Percentiles rank a stretch among this genome's conserved stretches.
Evolutionary conservation across 1,140 invertebrate genomes (phyloP).

Genomic region (Oncopodura yosiiana): DNA sequence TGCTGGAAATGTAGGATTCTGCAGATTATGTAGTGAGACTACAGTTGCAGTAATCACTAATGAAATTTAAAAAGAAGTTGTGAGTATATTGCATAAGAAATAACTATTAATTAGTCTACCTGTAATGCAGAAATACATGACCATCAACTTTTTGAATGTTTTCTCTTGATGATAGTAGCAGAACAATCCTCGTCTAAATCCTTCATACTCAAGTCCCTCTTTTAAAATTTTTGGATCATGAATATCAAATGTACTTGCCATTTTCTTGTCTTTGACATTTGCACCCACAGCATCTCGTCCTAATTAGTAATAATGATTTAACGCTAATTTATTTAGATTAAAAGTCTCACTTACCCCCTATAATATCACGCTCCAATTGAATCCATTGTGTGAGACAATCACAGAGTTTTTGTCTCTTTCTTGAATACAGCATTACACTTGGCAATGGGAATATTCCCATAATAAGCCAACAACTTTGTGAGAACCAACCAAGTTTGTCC

Average conservation of each 20-base stretch:
- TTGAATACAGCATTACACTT: constrained; percentile 31
- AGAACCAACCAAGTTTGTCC: constrained; percentile 18
- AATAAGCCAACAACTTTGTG: constrained; percentile 34
- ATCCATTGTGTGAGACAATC: constrained; percentile 34
- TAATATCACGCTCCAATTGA: constrained; percentile 34
- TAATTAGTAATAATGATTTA: not conserved
- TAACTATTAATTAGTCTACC: not conserved
- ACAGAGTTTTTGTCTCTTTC: constrained; percentile 31
- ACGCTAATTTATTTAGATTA: not conserved
- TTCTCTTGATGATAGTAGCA: constrained; percentile 32
- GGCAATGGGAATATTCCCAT: constrained; percentile 33
- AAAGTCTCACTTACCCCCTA: constrained; percentile 26
- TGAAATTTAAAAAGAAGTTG: no score
- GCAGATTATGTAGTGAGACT: constrained; percentile 25
- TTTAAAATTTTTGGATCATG: constrained; percentile 15
- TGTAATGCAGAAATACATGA: constrained; percentile 26
- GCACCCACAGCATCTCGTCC: constrained; percentile 23
- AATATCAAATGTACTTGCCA: constrained; percentile 27
- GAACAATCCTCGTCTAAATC: constrained; percentile 28
- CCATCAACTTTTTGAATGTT: constrained; percentile 31
- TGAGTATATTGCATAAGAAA: not conserved
- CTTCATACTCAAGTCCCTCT: constrained; percentile 34
- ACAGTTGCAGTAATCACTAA: constrained; percentile 27
- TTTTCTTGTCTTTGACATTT: constrained; percentile 23
- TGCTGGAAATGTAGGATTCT: constrained; percentile 28